These are phyloP conservation scores for Elmis aenea DNA, from an alignment of 2,888 invertebrate genomes.

Conservation along the genomic window DNA sequence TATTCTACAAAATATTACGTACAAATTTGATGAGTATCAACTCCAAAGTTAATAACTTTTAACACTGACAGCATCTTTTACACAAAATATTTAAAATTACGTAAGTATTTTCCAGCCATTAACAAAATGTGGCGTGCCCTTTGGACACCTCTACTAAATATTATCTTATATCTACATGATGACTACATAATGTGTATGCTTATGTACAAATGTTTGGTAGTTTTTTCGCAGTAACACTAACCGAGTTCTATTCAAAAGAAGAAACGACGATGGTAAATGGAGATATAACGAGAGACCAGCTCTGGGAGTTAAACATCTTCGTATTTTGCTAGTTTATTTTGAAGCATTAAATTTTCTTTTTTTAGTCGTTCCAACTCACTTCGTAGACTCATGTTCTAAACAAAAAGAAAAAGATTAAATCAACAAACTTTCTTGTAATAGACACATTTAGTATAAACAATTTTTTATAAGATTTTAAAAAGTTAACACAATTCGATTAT, in stretches of 20 bases:
- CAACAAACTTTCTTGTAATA: too few relatives aligned
- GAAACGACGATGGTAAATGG: constrained; percentile 26
- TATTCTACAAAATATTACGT: too few relatives aligned
- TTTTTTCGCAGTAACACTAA: constrained; percentile 39
- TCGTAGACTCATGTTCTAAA: constrained; percentile 81
- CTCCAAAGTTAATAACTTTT: too few relatives aligned
- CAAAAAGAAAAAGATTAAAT: constrained; percentile 28
- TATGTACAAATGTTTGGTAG: constrained; percentile 48
- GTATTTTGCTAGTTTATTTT: constrained; percentile 84
- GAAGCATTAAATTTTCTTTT: constrained; percentile 85
- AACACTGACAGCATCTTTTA: too few relatives aligned
- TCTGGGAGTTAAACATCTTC: constrained; percentile 61
- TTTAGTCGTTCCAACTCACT: constrained; percentile 87
- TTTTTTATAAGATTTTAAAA: too few relatives aligned
- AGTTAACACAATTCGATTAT: too few relatives aligned
- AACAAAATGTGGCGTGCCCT: too few relatives aligned
- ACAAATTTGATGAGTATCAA: too few relatives aligned
- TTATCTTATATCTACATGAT: constrained; percentile 46
- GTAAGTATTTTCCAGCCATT: too few relatives aligned
- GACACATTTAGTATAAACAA: too few relatives aligned
- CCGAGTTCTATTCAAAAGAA: constrained; percentile 23
- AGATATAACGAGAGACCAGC: constrained; percentile 30
- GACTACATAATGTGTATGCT: constrained; percentile 45
- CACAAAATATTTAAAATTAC: too few relatives aligned
- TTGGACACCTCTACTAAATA: constrained; percentile 36